Evolutionary conservation across 1,140 invertebrate genomes (phyloP).

Genomic region (Heliconius hewitsoni): DNA sequence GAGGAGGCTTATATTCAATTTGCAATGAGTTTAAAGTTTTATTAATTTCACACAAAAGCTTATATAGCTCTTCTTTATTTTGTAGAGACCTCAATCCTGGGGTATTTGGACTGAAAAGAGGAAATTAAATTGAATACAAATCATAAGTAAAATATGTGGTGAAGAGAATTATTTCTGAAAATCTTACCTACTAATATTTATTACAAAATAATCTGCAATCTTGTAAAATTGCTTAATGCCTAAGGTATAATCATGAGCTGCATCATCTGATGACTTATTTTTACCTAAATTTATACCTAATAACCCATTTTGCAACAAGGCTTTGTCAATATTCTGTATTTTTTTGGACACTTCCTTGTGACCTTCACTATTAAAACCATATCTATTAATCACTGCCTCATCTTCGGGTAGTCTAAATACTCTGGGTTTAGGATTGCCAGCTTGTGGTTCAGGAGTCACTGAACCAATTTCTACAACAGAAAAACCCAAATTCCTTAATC

Average conservation of each 20-base stretch:
- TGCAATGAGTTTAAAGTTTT: slow-evolving; percentile 83
- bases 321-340: slow-evolving; percentile 82
- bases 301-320: slow-evolving; percentile 82
- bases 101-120: slow-evolving; percentile 91
- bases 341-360: slow-evolving; percentile 87
- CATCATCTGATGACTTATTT: slow-evolving; percentile 92
- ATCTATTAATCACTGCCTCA: slow-evolving; percentile 96
- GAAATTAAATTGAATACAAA: slow-evolving; percentile 36
- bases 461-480: slow-evolving; percentile 98
- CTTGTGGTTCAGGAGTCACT: slow-evolving; percentile 95
- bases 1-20: slow-evolving; percentile 82
- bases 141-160: not conserved
- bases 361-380: slow-evolving; percentile 97
- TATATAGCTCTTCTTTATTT: slow-evolving; percentile 86
- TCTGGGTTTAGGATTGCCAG: slow-evolving; percentile 95
- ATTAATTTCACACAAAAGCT: slow-evolving; percentile 87
- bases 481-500: slow-evolving; percentile 93
- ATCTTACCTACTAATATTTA: slow-evolving; percentile 90
- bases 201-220: slow-evolving; percentile 93
- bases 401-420: slow-evolving; percentile 94
- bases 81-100: slow-evolving; percentile 94
- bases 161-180: not conserved
- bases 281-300: slow-evolving; percentile 97
- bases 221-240: slow-evolving; percentile 89
- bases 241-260: slow-evolving; percentile 90